Conservation (phyloP, 2,888 invertebrate genomes). For the Cheilosia pagana region DNA sequence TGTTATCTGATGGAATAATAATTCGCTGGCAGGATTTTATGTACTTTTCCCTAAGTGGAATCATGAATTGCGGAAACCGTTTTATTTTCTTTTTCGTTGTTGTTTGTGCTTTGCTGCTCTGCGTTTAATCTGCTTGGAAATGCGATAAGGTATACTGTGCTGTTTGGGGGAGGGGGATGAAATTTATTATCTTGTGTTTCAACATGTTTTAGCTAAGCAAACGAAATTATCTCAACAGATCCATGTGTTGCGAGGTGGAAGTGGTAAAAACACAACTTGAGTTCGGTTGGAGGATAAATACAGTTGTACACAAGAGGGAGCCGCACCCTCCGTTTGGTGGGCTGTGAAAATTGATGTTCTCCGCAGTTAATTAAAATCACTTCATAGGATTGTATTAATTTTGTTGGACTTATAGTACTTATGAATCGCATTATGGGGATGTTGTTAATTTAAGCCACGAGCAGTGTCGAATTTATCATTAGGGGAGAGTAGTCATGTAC, state of each 20-base stretch:
- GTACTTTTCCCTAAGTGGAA: conserved; percentile 73
- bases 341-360: conserved; percentile 68
- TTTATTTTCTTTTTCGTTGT: conserved; percentile 56
- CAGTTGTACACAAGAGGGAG: conserved; percentile 60
- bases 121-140: conserved; percentile 50
- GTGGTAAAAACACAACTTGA: conserved; percentile 22
- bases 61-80: conserved; percentile 74
- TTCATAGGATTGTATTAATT: conserved; percentile 74
- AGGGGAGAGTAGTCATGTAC: background rate
- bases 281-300: conserved; percentile 57
- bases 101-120: conserved; percentile 3
- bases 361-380: conserved; percentile 74
- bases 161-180: conserved; percentile 37
- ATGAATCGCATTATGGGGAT: conserved; percentile 30
- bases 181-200: conserved; percentile 73
- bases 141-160: conserved; percentile 29
- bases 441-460: conserved; percentile 34
- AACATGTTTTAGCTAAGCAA: conserved; percentile 75
- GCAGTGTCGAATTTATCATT: background rate
- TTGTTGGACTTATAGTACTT: conserved; percentile 29
- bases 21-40: conserved; percentile 69
- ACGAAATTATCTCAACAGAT: conserved; percentile 74
- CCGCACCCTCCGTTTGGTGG: conserved; percentile 48
- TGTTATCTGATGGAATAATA: conserved; percentile 75
- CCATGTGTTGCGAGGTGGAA: conserved; percentile 63